Percentiles rank a stretch among this genome's conserved stretches.
Evolutionary conservation across 2,888 invertebrate genomes (phyloP).

Genomic region (Amorpha juglandis): DNA sequence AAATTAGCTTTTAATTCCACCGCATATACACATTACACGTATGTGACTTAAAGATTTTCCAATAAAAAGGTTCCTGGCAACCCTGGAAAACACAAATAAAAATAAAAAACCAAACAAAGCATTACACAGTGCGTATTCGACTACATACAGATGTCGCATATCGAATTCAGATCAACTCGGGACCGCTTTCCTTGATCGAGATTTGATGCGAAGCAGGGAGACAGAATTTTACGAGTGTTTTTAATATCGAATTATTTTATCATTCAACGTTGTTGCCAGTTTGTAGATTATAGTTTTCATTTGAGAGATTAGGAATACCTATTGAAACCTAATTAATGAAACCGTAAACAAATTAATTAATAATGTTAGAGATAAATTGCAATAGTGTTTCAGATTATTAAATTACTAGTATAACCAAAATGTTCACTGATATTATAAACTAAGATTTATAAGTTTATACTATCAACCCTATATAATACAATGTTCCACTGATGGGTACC

Average conservation of each 20-base stretch:
- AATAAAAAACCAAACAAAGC: constrained; percentile 8
- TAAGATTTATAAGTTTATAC: too few species aligned
- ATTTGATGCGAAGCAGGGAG: constrained; percentile 64
- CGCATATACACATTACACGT: neutral
- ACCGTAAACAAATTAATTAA: too few species aligned
- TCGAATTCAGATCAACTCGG: constrained; percentile 69
- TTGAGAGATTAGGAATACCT: neutral
- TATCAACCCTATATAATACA: too few species aligned
- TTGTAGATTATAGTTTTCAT: neutral
- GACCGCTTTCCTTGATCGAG: constrained; percentile 63
- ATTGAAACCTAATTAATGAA: too few species aligned
- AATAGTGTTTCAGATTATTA: too few species aligned
- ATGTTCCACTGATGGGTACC: too few species aligned
- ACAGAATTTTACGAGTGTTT: constrained; percentile 29
- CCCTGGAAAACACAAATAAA: constrained; percentile 8
- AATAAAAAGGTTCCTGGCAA: neutral
- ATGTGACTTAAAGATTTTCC: neutral
- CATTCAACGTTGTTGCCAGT: constrained; percentile 34
- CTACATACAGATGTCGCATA: constrained; percentile 49
- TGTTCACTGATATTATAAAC: too few species aligned
- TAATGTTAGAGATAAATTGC: too few species aligned
- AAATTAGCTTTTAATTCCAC: too few species aligned
- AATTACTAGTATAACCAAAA: too few species aligned
- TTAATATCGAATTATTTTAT: constrained; percentile 35
- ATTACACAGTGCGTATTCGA: constrained; percentile 23